Conservation (phyloP, 2,888 invertebrate species). For the Papilio gigon region DNA sequence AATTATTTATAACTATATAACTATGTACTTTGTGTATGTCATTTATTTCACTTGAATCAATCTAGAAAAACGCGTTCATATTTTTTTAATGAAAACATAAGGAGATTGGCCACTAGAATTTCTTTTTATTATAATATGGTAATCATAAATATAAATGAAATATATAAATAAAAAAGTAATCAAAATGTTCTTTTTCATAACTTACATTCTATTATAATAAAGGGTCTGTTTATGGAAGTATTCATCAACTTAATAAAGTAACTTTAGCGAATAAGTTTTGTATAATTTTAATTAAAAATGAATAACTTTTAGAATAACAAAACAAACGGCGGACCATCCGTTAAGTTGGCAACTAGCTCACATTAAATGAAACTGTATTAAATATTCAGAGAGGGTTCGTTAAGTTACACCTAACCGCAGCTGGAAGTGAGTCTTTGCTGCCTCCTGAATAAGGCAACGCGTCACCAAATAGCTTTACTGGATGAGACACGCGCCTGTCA, state of each 20-base stretch:
- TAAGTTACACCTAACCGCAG: conserved; percentile 80
- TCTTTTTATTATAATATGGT: no score
- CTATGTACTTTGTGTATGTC: no score
- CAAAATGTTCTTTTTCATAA: neutral
- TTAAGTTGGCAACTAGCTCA: conserved; percentile 68
- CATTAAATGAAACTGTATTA: conserved; percentile 80
- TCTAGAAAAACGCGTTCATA: no score
- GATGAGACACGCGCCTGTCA: conserved; percentile 47
- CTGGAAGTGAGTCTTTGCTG: conserved; percentile 68
- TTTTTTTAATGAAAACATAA: no score
- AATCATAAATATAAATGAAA: no score
- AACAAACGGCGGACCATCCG: conserved; percentile 64
- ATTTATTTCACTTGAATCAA: no score
- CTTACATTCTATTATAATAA: neutral
- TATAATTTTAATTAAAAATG: conserved; percentile 50
- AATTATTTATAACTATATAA: neutral
- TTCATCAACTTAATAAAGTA: neutral
- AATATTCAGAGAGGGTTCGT: conserved; percentile 79
- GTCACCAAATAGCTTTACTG: conserved; percentile 48
- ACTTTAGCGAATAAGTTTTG: conserved; percentile 43
- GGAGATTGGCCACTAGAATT: no score
- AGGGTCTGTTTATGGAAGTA: neutral
- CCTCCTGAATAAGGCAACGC: conserved; percentile 74
- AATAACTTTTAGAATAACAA: conserved; percentile 58
- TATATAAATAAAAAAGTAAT: no score